Percentiles rank a stretch among this genome's conserved stretches.
phyloP scores from a whole-genome alignment of 2,797 vertebrate genomes.

The Pteropus rufus region DNA sequence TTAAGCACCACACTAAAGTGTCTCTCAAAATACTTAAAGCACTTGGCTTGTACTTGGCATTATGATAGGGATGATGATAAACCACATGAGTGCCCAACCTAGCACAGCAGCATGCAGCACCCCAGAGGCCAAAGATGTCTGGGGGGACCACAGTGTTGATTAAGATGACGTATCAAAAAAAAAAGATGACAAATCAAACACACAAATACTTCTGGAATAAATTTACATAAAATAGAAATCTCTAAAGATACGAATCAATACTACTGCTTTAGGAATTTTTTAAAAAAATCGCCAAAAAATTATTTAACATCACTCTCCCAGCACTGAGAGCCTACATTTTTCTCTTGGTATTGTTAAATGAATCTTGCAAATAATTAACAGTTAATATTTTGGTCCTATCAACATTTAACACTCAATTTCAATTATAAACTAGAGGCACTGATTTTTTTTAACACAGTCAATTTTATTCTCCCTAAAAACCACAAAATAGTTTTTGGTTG shows the following conservation, averaged over 20 bases:
- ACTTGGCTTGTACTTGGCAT: neutral
- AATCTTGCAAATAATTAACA: conserved; percentile 8
- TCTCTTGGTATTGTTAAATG: neutral
- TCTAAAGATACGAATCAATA: neutral
- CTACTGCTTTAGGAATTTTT: neutral
- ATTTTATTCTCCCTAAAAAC: conserved; percentile 98
- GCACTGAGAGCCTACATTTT: neutral
- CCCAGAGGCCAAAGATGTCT: neutral
- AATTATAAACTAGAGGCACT: neutral
- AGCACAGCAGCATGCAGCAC: neutral
- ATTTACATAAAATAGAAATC: neutral
- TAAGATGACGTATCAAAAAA: neutral
- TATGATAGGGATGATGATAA: neutral
- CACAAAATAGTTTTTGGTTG: conserved; percentile 99
- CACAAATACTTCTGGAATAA: neutral
- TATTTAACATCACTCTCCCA: neutral
- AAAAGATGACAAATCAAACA: neutral
- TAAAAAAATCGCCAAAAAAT: neutral
- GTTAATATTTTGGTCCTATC: neutral
- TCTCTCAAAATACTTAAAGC: neutral
- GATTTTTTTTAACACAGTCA: conserved; percentile 90
- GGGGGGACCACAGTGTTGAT: neutral
- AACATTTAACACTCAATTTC: neutral
- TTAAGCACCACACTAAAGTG: neutral
- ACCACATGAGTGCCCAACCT: neutral